phyloP scores from a whole-genome alignment of 1,140 invertebrate species.

The Ectropis grisescens region DNA sequence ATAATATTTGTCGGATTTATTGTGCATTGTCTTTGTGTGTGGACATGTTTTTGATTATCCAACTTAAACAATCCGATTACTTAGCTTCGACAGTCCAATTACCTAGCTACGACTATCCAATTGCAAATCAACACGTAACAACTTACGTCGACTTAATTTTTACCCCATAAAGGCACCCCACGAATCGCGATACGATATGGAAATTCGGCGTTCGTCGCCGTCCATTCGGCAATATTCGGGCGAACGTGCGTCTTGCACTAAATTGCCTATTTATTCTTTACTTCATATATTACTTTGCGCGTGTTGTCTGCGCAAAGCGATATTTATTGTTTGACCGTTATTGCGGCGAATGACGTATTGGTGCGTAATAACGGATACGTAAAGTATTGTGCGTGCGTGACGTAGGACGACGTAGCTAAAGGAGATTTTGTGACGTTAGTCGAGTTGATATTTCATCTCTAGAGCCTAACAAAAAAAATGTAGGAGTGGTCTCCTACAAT shows the following conservation, averaged over 20 bases:
- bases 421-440: not conserved
- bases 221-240: constrained; percentile 67
- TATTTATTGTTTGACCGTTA: constrained; percentile 69
- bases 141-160: constrained; percentile 57
- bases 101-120: too few species aligned
- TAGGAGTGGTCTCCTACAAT: too few species aligned
- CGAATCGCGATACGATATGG: constrained; percentile 62
- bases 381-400: constrained; percentile 42
- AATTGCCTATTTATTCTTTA: constrained; percentile 72
- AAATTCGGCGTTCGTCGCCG: constrained; percentile 56
- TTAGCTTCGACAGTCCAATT: too few species aligned
- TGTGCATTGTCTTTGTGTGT: too few species aligned
- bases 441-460: too few species aligned
- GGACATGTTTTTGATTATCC: too few species aligned
- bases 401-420: constrained; percentile 13
- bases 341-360: constrained; percentile 66
- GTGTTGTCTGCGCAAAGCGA: constrained; percentile 66
- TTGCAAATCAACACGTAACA: constrained; percentile 49
- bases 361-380: constrained; percentile 43
- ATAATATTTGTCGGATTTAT: too few species aligned
- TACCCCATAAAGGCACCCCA: constrained; percentile 63
- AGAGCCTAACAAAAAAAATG: too few species aligned
- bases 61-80: too few species aligned
- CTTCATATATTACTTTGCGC: constrained; percentile 71
- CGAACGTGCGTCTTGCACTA: constrained; percentile 62